Percentiles rank a stretch among this genome's conserved stretches.
Conservation (phyloP, 2,888 invertebrate genomes). For the Andrena fulva region DNA sequence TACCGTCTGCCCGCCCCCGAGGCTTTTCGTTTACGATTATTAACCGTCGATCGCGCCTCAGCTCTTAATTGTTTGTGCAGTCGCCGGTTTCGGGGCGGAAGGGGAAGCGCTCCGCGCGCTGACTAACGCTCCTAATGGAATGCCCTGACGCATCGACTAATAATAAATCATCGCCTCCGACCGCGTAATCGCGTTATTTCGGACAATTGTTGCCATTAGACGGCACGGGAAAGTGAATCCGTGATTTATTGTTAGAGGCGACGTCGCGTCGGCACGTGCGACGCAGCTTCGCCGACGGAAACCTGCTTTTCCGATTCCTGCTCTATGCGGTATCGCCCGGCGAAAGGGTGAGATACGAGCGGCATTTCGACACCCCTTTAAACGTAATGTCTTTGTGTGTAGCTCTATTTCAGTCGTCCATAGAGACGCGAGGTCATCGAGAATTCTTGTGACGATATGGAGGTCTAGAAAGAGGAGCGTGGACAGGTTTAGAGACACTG, state of each 20-base stretch:
- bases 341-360: not conserved
- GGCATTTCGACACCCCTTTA: not conserved
- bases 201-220: conserved; percentile 52
- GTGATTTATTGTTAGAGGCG: conserved; percentile 50
- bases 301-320: conserved; percentile 36
- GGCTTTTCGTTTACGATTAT: conserved; percentile 48
- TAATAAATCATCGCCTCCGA: conserved; percentile 57
- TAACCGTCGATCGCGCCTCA: conserved; percentile 28
- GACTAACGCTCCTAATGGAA: conserved; percentile 54
- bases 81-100: conserved; percentile 8
- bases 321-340: not conserved
- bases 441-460: too few relatives aligned
- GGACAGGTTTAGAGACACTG: too few relatives aligned
- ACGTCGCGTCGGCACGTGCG: conserved; percentile 31
- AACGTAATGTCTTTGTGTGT: not conserved
- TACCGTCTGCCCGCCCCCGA: conserved; percentile 24
- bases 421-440: too few relatives aligned
- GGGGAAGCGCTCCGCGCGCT: conserved; percentile 22
- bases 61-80: conserved; percentile 52
- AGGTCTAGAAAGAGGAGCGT: too few relatives aligned
- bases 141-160: conserved; percentile 59
- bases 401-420: not conserved
- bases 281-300: conserved; percentile 17
- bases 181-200: conserved; percentile 52
- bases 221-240: conserved; percentile 37